Conservation (phyloP, 2,888 invertebrate species). For the Crossocerus cetratus region DNA sequence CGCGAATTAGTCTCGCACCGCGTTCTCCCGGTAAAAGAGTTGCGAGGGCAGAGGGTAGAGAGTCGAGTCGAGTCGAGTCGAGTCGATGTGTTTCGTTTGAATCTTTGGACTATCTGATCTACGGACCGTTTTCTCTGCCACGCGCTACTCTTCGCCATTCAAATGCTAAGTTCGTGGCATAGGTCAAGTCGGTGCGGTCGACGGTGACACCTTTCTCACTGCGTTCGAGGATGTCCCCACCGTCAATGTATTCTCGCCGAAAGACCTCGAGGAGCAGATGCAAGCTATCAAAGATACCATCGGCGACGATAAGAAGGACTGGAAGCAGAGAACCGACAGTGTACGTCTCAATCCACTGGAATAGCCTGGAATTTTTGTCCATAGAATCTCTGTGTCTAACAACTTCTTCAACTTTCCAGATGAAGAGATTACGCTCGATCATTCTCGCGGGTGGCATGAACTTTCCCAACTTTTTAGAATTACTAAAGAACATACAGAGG, state of each 20-base stretch:
- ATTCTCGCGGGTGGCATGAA: conserved; percentile 88
- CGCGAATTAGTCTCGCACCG: not conserved
- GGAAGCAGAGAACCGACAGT: conserved; percentile 96
- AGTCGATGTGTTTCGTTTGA: not conserved
- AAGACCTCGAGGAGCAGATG: conserved; percentile 91
- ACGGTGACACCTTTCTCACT: conserved; percentile 91
- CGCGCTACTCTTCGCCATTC: not conserved
- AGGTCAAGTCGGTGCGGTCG: conserved; percentile 89
- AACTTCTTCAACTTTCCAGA: conserved; percentile 78
- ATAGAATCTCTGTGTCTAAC: not conserved
- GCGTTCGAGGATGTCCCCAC: conserved; percentile 91
- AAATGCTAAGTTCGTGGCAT: not conserved
- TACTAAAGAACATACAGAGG: conserved; percentile 88
- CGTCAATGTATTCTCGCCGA: conserved; percentile 88
- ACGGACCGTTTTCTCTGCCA: not conserved
- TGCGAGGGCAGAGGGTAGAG: not conserved
- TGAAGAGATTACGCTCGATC: conserved; percentile 91
- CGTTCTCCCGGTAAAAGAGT: not conserved
- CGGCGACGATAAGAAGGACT: conserved; percentile 90
- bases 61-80: not conserved
- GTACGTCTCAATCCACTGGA: conserved; percentile 78
- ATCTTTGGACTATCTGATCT: not conserved
- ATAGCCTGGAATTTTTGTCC: not conserved
- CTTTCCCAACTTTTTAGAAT: conserved; percentile 84
- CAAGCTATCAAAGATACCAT: conserved; percentile 86